Conservation (phyloP, 2,113 vertebrate species). For the Hyperoodon ampullatus region DNA sequence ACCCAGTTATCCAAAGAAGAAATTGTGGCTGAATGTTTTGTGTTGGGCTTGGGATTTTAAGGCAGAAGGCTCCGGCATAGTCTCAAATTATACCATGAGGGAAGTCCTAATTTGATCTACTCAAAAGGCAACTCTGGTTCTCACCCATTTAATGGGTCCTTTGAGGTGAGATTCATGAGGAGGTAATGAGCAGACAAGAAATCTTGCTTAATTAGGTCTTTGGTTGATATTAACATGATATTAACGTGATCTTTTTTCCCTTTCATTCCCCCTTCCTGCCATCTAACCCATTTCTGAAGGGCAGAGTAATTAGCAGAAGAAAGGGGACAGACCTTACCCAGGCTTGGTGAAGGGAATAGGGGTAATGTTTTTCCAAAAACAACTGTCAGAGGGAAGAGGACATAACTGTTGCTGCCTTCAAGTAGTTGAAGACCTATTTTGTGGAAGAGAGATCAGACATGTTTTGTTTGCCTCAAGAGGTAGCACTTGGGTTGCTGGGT, state of each 20-base stretch:
- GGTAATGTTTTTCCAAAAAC: slow-evolving; percentile 50
- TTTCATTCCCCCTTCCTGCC: slow-evolving; percentile 61
- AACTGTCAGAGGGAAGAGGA: not conserved
- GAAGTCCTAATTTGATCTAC: slow-evolving; percentile 52
- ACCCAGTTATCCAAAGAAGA: not conserved
- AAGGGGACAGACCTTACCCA: slow-evolving; percentile 56
- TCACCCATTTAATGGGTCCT: slow-evolving; percentile 74
- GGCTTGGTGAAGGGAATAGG: slow-evolving; percentile 1
- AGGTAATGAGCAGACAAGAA: slow-evolving; percentile 77
- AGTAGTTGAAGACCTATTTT: slow-evolving; percentile 17
- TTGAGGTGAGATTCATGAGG: slow-evolving; percentile 68
- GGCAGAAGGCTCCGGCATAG: not conserved
- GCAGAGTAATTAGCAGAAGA: slow-evolving; percentile 70
- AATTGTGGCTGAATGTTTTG: not conserved
- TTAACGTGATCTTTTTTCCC: slow-evolving; percentile 69
- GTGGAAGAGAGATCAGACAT: not conserved
- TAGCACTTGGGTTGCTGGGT: not conserved
- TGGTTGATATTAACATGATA: slow-evolving; percentile 76
- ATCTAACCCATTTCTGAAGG: slow-evolving; percentile 66
- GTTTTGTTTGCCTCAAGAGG: not conserved
- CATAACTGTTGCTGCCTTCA: not conserved
- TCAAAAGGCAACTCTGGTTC: slow-evolving; percentile 61
- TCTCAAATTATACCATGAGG: slow-evolving; percentile 30
- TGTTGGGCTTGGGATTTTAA: slow-evolving; percentile 31
- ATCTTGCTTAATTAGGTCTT: slow-evolving; percentile 78